Conservation (phyloP, 1,140 invertebrate genomes). For the Bilobella aurantiaca region DNA sequence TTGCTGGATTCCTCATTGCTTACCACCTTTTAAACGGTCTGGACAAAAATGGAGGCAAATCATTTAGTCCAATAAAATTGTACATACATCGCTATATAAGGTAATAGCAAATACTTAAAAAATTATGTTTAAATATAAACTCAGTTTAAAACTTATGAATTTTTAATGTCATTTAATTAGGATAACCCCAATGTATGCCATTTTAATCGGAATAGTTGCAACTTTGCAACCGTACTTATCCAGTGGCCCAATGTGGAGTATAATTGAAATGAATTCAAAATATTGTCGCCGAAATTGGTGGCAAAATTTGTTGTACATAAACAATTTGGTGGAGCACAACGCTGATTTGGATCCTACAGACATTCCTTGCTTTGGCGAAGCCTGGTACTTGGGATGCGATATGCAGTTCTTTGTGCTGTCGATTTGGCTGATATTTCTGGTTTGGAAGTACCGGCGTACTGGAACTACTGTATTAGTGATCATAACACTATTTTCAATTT, state of each 20-base stretch:
- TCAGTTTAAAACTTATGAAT: neutral
- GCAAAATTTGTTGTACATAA: constrained; percentile 37
- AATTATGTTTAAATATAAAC: neutral
- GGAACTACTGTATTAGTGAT: constrained; percentile 24
- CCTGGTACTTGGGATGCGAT: constrained; percentile 71
- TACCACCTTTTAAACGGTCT: constrained; percentile 17
- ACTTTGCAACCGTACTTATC: constrained; percentile 57
- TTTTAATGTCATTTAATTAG: constrained; percentile 1
- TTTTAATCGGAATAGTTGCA: constrained; percentile 36
- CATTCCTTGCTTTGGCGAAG: constrained; percentile 58
- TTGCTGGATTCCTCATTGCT: constrained; percentile 43
- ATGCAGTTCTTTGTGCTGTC: constrained; percentile 63
- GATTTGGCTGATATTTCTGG: constrained; percentile 43
- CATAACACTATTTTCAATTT: constrained; percentile 22
- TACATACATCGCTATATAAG: constrained; percentile 20
- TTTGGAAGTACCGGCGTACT: constrained; percentile 33
- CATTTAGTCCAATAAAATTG: neutral
- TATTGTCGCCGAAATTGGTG: constrained; percentile 50
- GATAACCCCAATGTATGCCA: constrained; percentile 14
- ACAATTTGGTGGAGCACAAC: constrained; percentile 12
- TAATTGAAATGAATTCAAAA: constrained; percentile 50
- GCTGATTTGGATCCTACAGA: neutral
- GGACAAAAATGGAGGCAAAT: constrained; percentile 9
- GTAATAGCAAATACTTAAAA: neutral
- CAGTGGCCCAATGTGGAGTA: constrained; percentile 57